Base-by-base conservation (phyloP, 2,797 vertebrate species). In the Varecia variegata region DNA sequence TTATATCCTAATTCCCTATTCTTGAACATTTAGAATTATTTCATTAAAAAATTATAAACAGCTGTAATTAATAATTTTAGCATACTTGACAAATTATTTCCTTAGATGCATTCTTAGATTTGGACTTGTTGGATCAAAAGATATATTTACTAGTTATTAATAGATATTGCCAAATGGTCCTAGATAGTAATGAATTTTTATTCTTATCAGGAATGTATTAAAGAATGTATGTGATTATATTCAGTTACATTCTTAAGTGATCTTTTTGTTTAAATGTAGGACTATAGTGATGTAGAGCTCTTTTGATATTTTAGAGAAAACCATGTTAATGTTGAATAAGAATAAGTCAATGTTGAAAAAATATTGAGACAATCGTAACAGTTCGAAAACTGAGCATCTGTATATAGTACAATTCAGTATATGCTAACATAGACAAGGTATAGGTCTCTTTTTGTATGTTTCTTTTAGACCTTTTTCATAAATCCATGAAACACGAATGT, bases 191-290 rank as follows among this genome's bases (percentile, higher is more conserved):
- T 21, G 50, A 85, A 88, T 30, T 83, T 30, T 88, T 84, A 89
- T 90, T 93, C 56, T 82, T 5, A 54, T 88, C 35, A 71, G 21
- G 3, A 50, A 3, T 10, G 0, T 80, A 73, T 93, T 90, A 47
- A 76, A 88, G 3, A 47, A 13, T 47, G 10, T 74, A 82, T 90
- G 90, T 79, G 68, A 82, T 95, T 67, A 45, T 77, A 82, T 90
- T 62, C 15, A 79, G 1, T 92, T 85, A 67, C 21, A 67, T 80
- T 73, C 32, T 79, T 76, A 81, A 85, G 10, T 54, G 56, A n/a
- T 90, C 6, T 23, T 88, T 90, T 91, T 87, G 71, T 92, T 81
- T 88, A 84, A 95, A n/a, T 91, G 30, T 35, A 52, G 45, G 35
- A 84, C 60, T 87, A 71, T 27, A 67, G 18, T 77, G n/a, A 67